Evolutionary conservation across 2,888 invertebrate genomes (phyloP).

Genomic region (Dasysyrphus tricinctus): DNA sequence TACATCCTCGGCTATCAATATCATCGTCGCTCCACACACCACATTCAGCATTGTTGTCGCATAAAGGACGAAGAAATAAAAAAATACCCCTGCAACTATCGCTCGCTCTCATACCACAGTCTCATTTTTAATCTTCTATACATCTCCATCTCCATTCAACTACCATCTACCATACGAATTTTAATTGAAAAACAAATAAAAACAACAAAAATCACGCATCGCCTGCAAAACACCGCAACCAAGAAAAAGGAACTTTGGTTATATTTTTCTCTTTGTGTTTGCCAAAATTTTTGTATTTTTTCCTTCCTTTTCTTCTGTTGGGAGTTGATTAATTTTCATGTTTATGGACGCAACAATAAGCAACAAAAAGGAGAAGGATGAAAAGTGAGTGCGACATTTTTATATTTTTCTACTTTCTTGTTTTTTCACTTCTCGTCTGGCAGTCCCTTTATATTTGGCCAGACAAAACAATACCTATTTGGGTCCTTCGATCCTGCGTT

Average conservation of each 20-base stretch:
- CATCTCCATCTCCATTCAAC: background rate
- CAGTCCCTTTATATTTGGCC: background rate
- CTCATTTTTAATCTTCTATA: background rate
- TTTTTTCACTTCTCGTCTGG: background rate
- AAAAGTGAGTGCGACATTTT: constrained; percentile 4
- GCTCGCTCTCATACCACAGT: background rate
- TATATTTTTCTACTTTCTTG: background rate
- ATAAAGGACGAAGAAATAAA: background rate
- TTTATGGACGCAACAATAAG: background rate
- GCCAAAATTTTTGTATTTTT: background rate
- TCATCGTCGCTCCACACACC: background rate
- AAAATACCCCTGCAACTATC: background rate
- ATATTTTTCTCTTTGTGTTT: background rate
- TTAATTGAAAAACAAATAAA: background rate
- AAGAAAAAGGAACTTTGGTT: constrained; percentile 1
- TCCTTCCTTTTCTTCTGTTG: background rate
- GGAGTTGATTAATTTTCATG: background rate
- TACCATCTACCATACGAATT: background rate
- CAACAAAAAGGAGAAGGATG: background rate
- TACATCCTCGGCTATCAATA: background rate
- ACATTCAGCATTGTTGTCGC: background rate
- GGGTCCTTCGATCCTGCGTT: background rate
- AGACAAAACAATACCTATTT: no score
- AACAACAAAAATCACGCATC: background rate
- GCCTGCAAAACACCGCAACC: background rate